These are phyloP conservation scores for Callimorpha dominula DNA, from an alignment of 2,888 invertebrate genomes.

Conservation along the genomic window DNA sequence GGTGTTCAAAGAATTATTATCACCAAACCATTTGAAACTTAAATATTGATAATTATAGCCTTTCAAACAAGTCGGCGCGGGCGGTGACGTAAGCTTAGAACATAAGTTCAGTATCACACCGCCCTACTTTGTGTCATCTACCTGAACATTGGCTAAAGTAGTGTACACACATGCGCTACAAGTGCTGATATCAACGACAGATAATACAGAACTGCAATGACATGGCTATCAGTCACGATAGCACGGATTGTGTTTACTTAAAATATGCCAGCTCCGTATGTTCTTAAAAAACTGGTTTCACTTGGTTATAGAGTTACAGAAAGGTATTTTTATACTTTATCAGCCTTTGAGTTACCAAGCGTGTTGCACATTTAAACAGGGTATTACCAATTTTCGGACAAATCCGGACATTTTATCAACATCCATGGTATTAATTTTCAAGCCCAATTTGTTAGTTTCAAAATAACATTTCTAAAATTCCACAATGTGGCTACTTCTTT, in stretches of 20 bases:
- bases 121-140: background rate
- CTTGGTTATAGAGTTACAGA: background rate
- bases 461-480: too few relatives aligned
- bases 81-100: constrained; percentile 27
- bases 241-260: constrained; percentile 7
- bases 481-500: too few relatives aligned
- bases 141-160: background rate
- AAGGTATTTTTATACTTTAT: too few relatives aligned
- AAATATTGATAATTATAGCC: constrained; percentile 23
- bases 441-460: too few relatives aligned
- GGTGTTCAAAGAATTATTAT: background rate
- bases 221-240: background rate
- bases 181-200: constrained; percentile 4
- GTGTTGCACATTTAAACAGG: too few relatives aligned
- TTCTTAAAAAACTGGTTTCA: background rate
- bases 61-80: constrained; percentile 23
- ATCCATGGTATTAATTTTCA: too few relatives aligned
- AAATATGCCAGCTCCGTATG: background rate
- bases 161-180: background rate
- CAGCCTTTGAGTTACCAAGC: too few relatives aligned
- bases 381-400: too few relatives aligned
- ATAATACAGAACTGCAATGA: background rate
- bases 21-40: constrained; percentile 1
- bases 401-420: too few relatives aligned
- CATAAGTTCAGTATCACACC: background rate